A percentile compares a stretch with the other conserved stretches of the same genome.
Evolutionary conservation across 2,797 vertebrate genomes (phyloP).

Genomic region (Sebastes flavidus): DNA sequence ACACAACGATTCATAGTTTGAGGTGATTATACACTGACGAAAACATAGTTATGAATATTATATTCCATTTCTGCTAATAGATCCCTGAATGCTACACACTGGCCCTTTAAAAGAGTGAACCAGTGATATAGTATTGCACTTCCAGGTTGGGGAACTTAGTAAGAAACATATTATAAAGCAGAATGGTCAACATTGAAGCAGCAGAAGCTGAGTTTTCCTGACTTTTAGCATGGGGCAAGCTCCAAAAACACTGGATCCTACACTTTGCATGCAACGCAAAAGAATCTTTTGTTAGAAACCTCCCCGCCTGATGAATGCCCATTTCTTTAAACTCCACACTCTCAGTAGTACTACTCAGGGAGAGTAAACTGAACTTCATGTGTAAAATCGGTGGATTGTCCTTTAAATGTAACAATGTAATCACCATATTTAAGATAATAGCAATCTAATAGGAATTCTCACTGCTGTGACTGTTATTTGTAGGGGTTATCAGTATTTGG

Average conservation of each 20-base stretch:
- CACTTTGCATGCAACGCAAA: background rate
- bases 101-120: background rate
- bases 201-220: background rate
- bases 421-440: background rate
- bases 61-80: background rate
- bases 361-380: background rate
- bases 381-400: background rate
- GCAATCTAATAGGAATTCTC: background rate
- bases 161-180: background rate
- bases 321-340: background rate
- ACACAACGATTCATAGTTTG: background rate
- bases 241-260: background rate
- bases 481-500: conserved; percentile 3
- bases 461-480: background rate
- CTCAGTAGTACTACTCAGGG: background rate
- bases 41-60: background rate
- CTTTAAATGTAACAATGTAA: background rate
- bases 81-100: background rate
- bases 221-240: background rate
- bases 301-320: background rate
- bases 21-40: background rate
- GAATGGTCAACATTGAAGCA: background rate
- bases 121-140: background rate
- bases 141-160: background rate
- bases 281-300: background rate